Evolutionary conservation across 2,797 vertebrate species (phyloP).

Genomic region (Bucorvus abyssinicus): DNA sequence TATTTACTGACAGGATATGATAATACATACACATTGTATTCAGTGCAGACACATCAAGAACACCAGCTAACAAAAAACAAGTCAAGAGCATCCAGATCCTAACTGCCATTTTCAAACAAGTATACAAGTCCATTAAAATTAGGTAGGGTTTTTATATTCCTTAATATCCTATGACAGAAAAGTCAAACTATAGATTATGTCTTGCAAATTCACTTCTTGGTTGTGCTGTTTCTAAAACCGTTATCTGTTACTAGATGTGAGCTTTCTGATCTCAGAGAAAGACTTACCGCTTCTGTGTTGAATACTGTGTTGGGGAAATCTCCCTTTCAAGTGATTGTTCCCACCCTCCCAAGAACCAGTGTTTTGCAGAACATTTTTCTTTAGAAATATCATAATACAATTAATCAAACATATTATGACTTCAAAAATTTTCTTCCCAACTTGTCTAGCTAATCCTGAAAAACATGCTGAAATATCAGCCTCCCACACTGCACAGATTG

Average conservation of each 20-base stretch:
- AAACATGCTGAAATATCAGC: not conserved
- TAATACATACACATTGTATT: not conserved
- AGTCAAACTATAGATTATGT: not conserved
- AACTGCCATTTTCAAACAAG: not conserved
- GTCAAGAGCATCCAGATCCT: not conserved
- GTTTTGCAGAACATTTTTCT: not conserved
- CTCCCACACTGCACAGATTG: not conserved
- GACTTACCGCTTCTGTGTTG: not conserved
- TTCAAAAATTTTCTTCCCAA: not conserved
- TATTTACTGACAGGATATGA: not conserved
- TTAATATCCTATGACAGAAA: not conserved
- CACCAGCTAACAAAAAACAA: not conserved
- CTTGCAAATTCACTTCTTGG: not conserved
- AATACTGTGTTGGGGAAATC: not conserved
- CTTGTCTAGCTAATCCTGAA: not conserved
- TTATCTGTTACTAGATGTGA: not conserved
- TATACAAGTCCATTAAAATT: not conserved
- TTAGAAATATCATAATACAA: not conserved
- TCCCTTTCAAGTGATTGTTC: not conserved
- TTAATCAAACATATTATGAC: not conserved
- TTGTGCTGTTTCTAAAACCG: not conserved
- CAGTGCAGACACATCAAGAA: not conserved
- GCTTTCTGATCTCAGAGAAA: not conserved
- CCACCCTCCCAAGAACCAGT: not conserved
- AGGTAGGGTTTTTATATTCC: not conserved